phyloP scores from a whole-genome alignment of 2,797 vertebrate species.

The Nannoperca obscura region DNA sequence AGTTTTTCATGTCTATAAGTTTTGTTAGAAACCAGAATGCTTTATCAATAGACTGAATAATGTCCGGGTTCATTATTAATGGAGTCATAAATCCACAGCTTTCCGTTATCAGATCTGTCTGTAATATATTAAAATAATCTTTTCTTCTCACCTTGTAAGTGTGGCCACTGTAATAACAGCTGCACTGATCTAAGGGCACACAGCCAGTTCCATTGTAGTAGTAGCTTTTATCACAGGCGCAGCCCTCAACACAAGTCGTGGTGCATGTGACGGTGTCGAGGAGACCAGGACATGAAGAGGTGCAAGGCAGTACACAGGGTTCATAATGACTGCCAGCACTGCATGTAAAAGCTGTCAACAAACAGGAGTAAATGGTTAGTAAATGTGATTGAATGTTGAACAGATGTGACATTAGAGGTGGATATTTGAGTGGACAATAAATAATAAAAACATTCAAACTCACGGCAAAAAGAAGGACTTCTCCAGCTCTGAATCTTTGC shows the following conservation, averaged over 20 bases:
- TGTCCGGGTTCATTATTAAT: neutral
- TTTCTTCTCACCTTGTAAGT: constrained; percentile 49
- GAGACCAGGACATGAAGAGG: constrained; percentile 72
- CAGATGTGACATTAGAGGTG: neutral
- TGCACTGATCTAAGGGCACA: constrained; percentile 76
- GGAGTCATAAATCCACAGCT: neutral
- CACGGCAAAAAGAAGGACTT: constrained; percentile 80
- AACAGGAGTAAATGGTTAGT: neutral
- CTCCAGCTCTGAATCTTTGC: constrained; percentile 78
- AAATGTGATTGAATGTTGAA: neutral
- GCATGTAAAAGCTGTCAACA: constrained; percentile 74
- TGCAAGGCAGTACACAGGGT: constrained; percentile 64
- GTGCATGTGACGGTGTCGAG: constrained; percentile 46
- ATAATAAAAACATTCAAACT: constrained; percentile 56
- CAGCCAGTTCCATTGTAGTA: constrained; percentile 77
- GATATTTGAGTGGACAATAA: neutral
- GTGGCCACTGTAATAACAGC: constrained; percentile 73
- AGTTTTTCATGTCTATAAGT: too few species aligned
- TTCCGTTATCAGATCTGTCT: neutral
- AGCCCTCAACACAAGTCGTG: constrained; percentile 73
- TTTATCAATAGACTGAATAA: neutral
- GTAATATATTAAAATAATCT: neutral
- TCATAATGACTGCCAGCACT: constrained; percentile 83
- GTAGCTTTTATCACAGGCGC: constrained; percentile 78
- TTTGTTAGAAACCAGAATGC: neutral